Evolutionary conservation across 2,113 vertebrate species (phyloP), one percentile per base, ranked within the genome.

Genomic region (Cololabis saira): DNA sequence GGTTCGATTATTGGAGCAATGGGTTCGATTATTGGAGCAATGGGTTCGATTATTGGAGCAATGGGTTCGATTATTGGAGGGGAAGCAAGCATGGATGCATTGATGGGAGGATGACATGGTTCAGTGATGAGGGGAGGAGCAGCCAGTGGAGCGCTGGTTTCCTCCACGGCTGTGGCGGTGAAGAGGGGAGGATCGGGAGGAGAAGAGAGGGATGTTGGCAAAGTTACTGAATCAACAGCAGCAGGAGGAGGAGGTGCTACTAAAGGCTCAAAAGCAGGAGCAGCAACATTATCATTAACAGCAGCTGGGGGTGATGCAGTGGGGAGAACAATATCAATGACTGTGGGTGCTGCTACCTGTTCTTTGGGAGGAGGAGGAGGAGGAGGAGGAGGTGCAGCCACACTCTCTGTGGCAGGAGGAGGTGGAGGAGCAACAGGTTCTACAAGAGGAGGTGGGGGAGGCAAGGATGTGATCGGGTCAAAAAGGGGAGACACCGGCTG

Each of bases 271-370:
- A 68, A 69, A 83, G 82, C 76, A 76, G 87, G 37, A 80, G 75
- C 71, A 59, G 73, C 59, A 24, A 33, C 59, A 47, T 56, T 44
- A 18, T n/a, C n/a, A n/a, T 30, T 47, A 74, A 48, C 70, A 68
- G 67, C 18, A 68, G 67, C 37, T 37, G 73, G 21, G 14, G 84
- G 18, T 50, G 72, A 40, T 55, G 83, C 21, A 21, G 74, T 22
- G 41, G 83, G 80, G 27, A 80, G 37, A 71, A 82, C 77, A 67
- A 66, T 68, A 57, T 90, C 83, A 66, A 22, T 54, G 3, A 82
- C 61, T 49, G 60, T 80, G 53, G 87, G 81, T 18, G 67, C 76
- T 74, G 68, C 80, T 90, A 91, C 90, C 90, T 92, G 81, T 78
- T 85, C 81, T 74, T 27, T 22, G 4, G 67, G 69, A 54, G 78